Percentiles rank a stretch among this genome's conserved stretches.
These are phyloP conservation scores for Globia sparganii DNA, from an alignment of 2,888 invertebrate genomes.

Conservation along the genomic window DNA sequence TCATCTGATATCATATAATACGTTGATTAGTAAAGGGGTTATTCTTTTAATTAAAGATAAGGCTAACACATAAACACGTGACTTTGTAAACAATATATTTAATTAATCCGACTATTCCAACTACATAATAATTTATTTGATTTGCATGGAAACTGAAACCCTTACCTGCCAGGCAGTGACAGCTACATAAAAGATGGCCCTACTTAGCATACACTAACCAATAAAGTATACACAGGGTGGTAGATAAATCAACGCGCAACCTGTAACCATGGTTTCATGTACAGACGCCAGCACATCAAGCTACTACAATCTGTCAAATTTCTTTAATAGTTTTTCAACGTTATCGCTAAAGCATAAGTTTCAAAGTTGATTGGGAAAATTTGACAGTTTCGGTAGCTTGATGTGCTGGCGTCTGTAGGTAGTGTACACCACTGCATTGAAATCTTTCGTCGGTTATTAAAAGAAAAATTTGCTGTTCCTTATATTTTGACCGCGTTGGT, in stretches of 20 bases:
- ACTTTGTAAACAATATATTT: neutral
- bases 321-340: no score
- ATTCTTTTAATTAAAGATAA: constrained; percentile 4
- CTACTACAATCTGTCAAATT: no score
- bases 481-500: no score
- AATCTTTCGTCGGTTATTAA: neutral
- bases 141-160: neutral
- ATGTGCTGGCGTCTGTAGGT: no score
- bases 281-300: no score
- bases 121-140: neutral
- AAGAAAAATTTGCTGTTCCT: neutral
- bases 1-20: no score
- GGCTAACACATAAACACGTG: constrained; percentile 3
- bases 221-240: neutral
- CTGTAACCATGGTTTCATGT: no score
- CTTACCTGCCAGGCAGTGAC: neutral
- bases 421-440: neutral
- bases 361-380: no score
- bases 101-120: neutral
- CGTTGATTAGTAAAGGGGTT: no score
- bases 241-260: neutral
- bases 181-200: neutral
- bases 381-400: no score
- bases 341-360: no score
- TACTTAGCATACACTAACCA: neutral